Evolutionary conservation across 2,113 vertebrate genomes (phyloP), one percentile per base, ranked within the genome.

Genomic region (Haliaeetus leucogaster): DNA sequence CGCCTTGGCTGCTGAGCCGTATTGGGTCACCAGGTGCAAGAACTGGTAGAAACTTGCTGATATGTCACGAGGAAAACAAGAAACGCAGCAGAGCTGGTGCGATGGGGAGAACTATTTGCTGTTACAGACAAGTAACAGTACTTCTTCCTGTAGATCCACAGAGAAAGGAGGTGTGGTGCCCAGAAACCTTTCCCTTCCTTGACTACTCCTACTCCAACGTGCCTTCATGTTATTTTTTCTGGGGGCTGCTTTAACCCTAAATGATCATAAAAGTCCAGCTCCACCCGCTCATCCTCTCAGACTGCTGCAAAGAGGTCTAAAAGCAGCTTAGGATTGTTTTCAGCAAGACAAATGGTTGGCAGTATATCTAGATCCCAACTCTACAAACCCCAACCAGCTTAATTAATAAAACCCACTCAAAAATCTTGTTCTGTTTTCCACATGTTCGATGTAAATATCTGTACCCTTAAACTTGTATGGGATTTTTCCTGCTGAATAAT

Each of bases 401-500:
- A 79, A 82, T 76, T 92, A 71, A 87, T 74, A 84, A 90, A 61
- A 81, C 16, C 11, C 12, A 67, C 72, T 65, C 42, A 87, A 74
- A 88, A 72, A 10, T 50, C 32, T 73, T 76, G 6, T 72, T 82
- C 77, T 78, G 17, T 62, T 68, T 88, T 63, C 80, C 86, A 71
- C 12, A 74, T 36, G 23, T 77, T 91, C 45, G 47, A 6, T 82
- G 43, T 78, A 88, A 95, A 89, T 96, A 81, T 87, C 84, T 79
- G 20, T 80, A 40, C 30, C 32, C 12, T 80, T 36, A 55, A 38
- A 79, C 22, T 52, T 56, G 38, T 13, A 56, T 50, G 14, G 9
- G 58, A 73, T 83, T 94, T 94, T 91, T 88, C 27, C 29, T 93
- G 45, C 18, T 91, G 52, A 82, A 68, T 85, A 40, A 68, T 62